phyloP scores from a whole-genome alignment of 2,113 vertebrate genomes.

The Sturnus vulgaris region DNA sequence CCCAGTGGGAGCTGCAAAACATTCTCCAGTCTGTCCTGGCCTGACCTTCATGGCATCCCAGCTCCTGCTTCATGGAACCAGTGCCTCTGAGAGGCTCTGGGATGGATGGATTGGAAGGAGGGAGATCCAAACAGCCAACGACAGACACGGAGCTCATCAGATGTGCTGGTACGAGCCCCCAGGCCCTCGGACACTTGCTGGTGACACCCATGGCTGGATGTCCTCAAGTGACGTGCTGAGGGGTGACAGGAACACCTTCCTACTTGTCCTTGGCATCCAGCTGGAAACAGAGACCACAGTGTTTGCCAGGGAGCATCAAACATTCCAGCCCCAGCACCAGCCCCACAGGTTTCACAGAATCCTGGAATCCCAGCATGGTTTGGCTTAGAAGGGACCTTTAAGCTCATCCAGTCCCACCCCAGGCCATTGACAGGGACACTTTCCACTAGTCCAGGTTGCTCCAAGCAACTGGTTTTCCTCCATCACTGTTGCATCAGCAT shows the following conservation, averaged over 20 bases:
- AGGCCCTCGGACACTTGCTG: neutral
- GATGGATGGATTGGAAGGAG: rapidly evolving
- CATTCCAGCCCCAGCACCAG: neutral
- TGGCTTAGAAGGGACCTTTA: neutral
- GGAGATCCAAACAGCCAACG: neutral
- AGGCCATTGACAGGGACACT: neutral
- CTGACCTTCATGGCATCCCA: neutral
- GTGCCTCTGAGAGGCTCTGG: neutral
- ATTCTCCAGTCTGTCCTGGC: neutral
- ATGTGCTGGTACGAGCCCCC: neutral
- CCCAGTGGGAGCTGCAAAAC: neutral
- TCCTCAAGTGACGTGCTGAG: neutral
- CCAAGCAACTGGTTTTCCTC: neutral
- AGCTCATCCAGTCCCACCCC: neutral
- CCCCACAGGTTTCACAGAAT: neutral
- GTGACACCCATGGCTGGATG: rapidly evolving
- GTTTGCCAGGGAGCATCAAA: neutral
- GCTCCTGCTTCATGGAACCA: neutral
- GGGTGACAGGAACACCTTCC: neutral
- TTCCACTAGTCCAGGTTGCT: neutral
- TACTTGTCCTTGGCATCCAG: constrained; percentile 41
- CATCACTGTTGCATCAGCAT: neutral
- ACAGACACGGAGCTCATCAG: rapidly evolving
- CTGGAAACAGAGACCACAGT: constrained; percentile 4
- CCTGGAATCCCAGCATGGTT: neutral